These are phyloP conservation scores for Orchesella flavescens DNA, from an alignment of 2,888 invertebrate genomes.

Conservation along the genomic window DNA sequence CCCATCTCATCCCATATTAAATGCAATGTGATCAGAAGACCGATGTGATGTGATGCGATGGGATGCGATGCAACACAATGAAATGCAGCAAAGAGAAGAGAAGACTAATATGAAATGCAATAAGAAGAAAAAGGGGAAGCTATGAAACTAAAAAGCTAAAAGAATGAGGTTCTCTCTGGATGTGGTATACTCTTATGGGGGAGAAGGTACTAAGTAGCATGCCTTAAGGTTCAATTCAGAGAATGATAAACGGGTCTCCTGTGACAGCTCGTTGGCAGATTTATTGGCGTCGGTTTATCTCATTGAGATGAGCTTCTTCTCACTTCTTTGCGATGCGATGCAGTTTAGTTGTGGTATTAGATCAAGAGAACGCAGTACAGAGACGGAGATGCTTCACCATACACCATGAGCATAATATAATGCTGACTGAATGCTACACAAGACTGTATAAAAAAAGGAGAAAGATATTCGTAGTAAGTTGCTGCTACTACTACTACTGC, in stretches of 20 bases:
- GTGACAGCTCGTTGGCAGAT: conserved; percentile 71
- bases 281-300: conserved; percentile 71
- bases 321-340: conserved; percentile 27
- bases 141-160: conserved; percentile 30
- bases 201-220: conserved; percentile 57
- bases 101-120: conserved; percentile 35
- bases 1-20: too few species aligned
- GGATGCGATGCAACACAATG: conserved; percentile 21
- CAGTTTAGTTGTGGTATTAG: too few species aligned
- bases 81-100: conserved; percentile 4
- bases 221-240: conserved; percentile 71
- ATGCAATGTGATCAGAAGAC: too few species aligned
- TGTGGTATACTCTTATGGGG: conserved; percentile 17
- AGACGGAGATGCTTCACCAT: too few species aligned
- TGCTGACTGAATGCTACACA: too few species aligned
- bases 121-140: conserved; percentile 49
- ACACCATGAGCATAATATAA: too few species aligned
- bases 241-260: conserved; percentile 71
- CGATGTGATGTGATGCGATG: too few species aligned
- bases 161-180: conserved; percentile 32
- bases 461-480: too few species aligned
- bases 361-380: too few species aligned
- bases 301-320: conserved; percentile 69
- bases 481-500: too few species aligned
- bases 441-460: too few species aligned